Conservation (phyloP, 1,140 invertebrate genomes). For the Watersipora subatra region DNA sequence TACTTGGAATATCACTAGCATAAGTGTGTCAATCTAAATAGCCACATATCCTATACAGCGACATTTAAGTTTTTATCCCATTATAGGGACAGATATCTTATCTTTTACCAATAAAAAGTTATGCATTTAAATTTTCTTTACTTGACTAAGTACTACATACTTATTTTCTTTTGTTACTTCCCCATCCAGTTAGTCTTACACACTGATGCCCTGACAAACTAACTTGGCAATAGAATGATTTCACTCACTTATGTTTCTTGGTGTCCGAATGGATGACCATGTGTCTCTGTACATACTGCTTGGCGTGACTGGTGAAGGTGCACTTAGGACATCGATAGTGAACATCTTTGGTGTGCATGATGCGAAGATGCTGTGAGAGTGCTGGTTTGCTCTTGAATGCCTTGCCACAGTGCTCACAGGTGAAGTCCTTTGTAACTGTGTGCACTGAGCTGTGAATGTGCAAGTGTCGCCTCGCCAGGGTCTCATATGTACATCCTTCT, state of each 20-base stretch:
- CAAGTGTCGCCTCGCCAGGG: background rate
- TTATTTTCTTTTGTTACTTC: too few species aligned
- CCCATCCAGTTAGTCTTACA: too few species aligned
- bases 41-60: too few species aligned
- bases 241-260: background rate
- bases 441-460: background rate
- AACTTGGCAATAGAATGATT: too few species aligned
- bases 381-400: background rate
- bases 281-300: slow-evolving; percentile 1
- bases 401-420: slow-evolving; percentile 1
- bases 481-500: background rate
- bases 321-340: background rate
- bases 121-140: too few species aligned
- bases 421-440: background rate
- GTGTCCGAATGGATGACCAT: background rate
- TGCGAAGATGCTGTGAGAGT: background rate
- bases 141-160: too few species aligned
- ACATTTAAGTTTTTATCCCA: too few species aligned
- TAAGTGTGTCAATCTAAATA: too few species aligned
- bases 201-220: too few species aligned
- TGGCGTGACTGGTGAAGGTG: background rate
- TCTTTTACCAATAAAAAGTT: too few species aligned
- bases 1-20: too few species aligned
- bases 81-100: too few species aligned
- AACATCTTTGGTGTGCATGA: background rate